phyloP scores from a whole-genome alignment of 2,797 vertebrate species.

The Tokudaia tokunoshimensis region DNA sequence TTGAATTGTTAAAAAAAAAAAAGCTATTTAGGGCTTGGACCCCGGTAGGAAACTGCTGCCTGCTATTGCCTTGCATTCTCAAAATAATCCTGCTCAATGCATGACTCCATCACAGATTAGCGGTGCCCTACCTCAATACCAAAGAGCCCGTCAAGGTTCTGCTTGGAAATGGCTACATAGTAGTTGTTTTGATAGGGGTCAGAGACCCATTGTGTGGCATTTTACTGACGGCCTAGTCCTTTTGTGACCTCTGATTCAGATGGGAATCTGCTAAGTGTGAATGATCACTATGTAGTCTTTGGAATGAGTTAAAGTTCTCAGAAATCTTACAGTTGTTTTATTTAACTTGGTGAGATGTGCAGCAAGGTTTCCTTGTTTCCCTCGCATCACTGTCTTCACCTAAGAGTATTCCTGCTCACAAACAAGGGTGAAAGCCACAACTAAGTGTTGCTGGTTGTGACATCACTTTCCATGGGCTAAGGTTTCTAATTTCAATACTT shows the following conservation, averaged over 20 bases:
- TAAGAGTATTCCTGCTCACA: background rate
- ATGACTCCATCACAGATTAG: background rate
- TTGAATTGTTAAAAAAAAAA: background rate
- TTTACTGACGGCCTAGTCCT: background rate
- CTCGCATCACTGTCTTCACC: background rate
- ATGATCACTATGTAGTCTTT: background rate
- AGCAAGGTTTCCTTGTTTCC: background rate
- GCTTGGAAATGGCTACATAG: background rate
- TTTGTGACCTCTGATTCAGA: background rate
- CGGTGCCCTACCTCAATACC: background rate
- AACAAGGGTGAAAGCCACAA: background rate
- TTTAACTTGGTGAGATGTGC: background rate
- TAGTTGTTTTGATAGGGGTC: background rate
- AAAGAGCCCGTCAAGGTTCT: background rate
- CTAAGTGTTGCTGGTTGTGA: background rate
- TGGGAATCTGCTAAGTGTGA: background rate
- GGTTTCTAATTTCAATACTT: background rate
- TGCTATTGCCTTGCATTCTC: background rate
- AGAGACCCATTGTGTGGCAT: background rate
- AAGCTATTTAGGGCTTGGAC: background rate
- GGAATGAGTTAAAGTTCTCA: background rate
- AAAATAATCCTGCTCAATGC: background rate
- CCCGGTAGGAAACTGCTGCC: background rate
- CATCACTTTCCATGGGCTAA: background rate
- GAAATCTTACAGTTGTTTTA: background rate